Conservation (phyloP, 2,113 vertebrate genomes). For the Nycticryphes semicollaris region DNA sequence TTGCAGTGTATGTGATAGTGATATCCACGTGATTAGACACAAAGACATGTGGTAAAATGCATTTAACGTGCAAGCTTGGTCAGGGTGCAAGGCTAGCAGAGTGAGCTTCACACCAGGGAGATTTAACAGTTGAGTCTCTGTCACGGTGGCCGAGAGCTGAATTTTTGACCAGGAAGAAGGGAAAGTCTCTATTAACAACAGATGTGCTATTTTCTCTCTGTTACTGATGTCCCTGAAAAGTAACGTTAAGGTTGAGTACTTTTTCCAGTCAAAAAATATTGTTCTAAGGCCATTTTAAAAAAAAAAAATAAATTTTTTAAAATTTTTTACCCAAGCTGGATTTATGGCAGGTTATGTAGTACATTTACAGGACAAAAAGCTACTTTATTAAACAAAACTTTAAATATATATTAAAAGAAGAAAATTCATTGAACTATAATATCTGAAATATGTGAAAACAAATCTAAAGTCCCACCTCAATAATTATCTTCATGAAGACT, state of each 20-base stretch:
- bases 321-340: background rate
- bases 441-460: background rate
- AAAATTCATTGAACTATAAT: background rate
- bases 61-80: background rate
- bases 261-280: background rate
- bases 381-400: background rate
- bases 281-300: background rate
- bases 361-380: background rate
- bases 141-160: background rate
- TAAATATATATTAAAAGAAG: background rate
- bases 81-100: background rate
- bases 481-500: background rate
- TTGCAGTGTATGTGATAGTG: background rate
- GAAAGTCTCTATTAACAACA: background rate
- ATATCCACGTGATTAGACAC: background rate
- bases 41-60: background rate
- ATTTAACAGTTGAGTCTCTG: background rate
- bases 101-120: fast-evolving
- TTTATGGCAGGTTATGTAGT: background rate
- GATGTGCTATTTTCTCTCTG: background rate
- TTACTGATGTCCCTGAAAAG: background rate
- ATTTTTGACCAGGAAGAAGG: background rate
- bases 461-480: background rate
- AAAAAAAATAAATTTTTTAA: background rate
- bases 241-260: background rate